phyloP scores from a whole-genome alignment of 2,113 vertebrate species.

The Istiophorus platypterus region DNA sequence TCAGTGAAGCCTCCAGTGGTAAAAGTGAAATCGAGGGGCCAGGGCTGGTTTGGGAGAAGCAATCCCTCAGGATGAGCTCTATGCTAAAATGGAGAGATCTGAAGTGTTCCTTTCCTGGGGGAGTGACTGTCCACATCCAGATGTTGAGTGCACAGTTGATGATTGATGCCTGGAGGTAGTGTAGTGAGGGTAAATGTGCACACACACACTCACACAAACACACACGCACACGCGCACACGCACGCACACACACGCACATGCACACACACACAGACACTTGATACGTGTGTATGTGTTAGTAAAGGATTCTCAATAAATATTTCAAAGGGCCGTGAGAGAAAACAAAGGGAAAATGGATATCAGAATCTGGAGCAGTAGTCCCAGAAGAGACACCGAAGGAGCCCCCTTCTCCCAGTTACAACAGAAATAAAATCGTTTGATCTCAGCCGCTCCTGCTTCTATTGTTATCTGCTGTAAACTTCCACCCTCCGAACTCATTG shows the following conservation, averaged over 20 bases:
- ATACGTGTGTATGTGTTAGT: conserved; percentile 58
- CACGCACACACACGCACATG: conserved; percentile 17
- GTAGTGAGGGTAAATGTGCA: conserved; percentile 36
- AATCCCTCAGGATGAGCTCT: conserved; percentile 39
- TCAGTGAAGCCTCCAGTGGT: conserved; percentile 27
- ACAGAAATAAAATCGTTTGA: conserved; percentile 82
- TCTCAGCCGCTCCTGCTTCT: conserved; percentile 70
- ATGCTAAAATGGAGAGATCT: conserved; percentile 57
- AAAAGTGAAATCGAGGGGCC: conserved; percentile 39
- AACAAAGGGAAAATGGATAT: conserved; percentile 80
- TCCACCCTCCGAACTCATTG: conserved; percentile 34
- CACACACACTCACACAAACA: background rate
- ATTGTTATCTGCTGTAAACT: conserved; percentile 72
- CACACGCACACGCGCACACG: conserved; percentile 16
- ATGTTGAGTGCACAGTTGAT: conserved; percentile 60
- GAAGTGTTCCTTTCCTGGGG: conserved; percentile 58
- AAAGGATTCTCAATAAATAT: conserved; percentile 75
- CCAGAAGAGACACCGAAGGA: conserved; percentile 71
- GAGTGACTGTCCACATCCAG: conserved; percentile 66
- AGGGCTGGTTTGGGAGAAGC: conserved; percentile 15
- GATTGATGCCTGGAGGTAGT: conserved; percentile 63
- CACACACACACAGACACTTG: conserved; percentile 12
- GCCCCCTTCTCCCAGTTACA: conserved; percentile 76
- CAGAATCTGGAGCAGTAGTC: conserved; percentile 80
- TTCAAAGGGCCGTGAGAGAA: conserved; percentile 79